A percentile compares a stretch with the other conserved stretches of the same genome.
These are phyloP conservation scores for Papilio machaon DNA, from an alignment of 1,140 invertebrate genomes.

Conservation along the genomic window DNA sequence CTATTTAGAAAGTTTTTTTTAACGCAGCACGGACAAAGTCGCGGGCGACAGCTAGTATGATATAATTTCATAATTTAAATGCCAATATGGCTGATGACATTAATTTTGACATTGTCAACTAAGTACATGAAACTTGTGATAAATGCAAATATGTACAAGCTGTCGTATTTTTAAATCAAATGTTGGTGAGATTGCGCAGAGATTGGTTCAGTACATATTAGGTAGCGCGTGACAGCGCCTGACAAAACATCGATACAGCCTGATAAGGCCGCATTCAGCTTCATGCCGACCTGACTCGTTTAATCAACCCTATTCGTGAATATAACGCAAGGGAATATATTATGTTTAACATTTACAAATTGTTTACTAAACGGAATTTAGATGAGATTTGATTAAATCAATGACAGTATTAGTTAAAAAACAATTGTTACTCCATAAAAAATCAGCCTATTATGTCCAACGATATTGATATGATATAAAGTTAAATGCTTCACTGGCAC, in stretches of 20 bases:
- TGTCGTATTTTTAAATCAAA: background rate
- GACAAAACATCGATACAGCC: slow-evolving; percentile 49
- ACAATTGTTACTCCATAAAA: no score
- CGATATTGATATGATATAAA: no score
- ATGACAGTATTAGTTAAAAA: no score
- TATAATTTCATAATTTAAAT: no score
- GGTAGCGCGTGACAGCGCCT: slow-evolving; percentile 35
- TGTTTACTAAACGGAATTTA: slow-evolving; percentile 16
- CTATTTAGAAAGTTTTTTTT: no score
- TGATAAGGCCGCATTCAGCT: slow-evolving; percentile 53
- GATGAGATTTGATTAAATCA: background rate
- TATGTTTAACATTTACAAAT: slow-evolving; percentile 25
- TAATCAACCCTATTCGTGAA: slow-evolving; percentile 51
- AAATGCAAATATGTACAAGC: no score
- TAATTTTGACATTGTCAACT: background rate
- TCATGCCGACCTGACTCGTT: slow-evolving; percentile 50
- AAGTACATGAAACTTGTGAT: no score
- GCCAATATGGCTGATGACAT: no score
- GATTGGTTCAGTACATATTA: slow-evolving; percentile 52
- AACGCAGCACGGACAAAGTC: no score
- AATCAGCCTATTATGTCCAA: no score
- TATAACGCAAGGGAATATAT: slow-evolving; percentile 38
- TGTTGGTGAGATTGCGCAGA: background rate
- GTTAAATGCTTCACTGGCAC: background rate
- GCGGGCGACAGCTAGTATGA: no score